These are phyloP conservation scores for Odontesthes bonariensis DNA, from an alignment of 2,113 vertebrate species.

Conservation along the genomic window DNA sequence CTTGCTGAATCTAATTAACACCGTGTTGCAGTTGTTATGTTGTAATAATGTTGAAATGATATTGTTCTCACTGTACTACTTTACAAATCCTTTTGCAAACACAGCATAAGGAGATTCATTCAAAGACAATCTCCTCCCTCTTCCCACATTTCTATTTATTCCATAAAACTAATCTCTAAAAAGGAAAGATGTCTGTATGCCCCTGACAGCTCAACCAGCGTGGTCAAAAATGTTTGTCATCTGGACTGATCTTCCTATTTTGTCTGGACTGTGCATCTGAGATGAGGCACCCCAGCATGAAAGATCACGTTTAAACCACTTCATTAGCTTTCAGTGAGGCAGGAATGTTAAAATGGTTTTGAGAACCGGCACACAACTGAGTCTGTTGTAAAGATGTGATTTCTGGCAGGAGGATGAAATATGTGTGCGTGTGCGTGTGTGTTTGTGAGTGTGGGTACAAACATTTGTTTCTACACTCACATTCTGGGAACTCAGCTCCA, in stretches of 20 bases:
- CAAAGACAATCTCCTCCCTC: neutral
- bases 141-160: neutral
- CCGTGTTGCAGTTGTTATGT: neutral
- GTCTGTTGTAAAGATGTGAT: slow-evolving; percentile 33
- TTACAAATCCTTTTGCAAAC: neutral
- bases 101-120: neutral
- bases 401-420: slow-evolving; percentile 20
- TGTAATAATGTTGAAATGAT: neutral
- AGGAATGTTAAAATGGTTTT: slow-evolving; percentile 45
- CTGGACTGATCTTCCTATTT: slow-evolving; percentile 44
- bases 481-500: neutral
- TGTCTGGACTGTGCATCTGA: slow-evolving; percentile 36
- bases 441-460: slow-evolving; percentile 2
- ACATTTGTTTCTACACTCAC: neutral
- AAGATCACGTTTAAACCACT: slow-evolving; percentile 47
- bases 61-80: neutral
- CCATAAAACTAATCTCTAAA: slow-evolving; percentile 12
- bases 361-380: slow-evolving; percentile 19
- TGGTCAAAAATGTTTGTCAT: slow-evolving; percentile 35
- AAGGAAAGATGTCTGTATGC: neutral
- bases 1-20: neutral
- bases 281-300: slow-evolving; percentile 50
- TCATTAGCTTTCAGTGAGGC: slow-evolving; percentile 67
- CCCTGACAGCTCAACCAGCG: slow-evolving; percentile 6
- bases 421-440: slow-evolving; percentile 14